phyloP scores from a whole-genome alignment of 2,888 invertebrate species.

The Cephus pygmeus region DNA sequence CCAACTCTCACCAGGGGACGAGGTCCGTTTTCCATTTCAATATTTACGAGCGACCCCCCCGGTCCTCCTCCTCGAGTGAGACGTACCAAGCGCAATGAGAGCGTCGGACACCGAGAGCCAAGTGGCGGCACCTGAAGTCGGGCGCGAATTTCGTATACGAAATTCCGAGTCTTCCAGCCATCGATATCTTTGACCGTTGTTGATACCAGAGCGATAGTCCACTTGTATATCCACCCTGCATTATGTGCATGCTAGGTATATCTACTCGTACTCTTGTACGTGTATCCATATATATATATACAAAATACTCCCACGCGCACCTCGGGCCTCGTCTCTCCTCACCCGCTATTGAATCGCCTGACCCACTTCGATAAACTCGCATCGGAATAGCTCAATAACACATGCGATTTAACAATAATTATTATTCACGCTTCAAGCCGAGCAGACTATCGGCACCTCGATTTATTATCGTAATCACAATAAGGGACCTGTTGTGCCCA shows the following conservation, averaged over 20 bases:
- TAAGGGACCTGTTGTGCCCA: background rate
- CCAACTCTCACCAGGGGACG: slow-evolving; percentile 47
- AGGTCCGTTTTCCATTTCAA: slow-evolving; percentile 3
- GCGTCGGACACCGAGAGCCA: background rate
- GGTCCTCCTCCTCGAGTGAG: background rate
- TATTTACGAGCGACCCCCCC: background rate
- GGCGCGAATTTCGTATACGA: background rate
- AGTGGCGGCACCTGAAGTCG: background rate
- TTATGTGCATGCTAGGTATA: background rate
- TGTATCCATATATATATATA: slow-evolving; percentile 36
- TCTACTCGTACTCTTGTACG: slow-evolving; percentile 6
- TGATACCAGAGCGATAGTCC: background rate
- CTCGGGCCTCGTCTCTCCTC: slow-evolving; percentile 52
- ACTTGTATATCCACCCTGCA: background rate
- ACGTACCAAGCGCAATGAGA: background rate
- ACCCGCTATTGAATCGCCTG: slow-evolving; percentile 64
- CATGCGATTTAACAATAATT: slow-evolving; percentile 21
- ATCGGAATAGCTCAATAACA: slow-evolving; percentile 58
- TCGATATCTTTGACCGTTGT: background rate
- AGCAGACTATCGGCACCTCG: background rate
- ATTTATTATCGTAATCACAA: background rate
- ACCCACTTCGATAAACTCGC: slow-evolving; percentile 66
- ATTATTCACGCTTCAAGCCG: background rate
- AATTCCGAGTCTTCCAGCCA: background rate
- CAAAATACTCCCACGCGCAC: slow-evolving; percentile 44